These are phyloP conservation scores for Oostethus manadensis DNA, from an alignment of 2,113 vertebrate species.

Conservation along the genomic window DNA sequence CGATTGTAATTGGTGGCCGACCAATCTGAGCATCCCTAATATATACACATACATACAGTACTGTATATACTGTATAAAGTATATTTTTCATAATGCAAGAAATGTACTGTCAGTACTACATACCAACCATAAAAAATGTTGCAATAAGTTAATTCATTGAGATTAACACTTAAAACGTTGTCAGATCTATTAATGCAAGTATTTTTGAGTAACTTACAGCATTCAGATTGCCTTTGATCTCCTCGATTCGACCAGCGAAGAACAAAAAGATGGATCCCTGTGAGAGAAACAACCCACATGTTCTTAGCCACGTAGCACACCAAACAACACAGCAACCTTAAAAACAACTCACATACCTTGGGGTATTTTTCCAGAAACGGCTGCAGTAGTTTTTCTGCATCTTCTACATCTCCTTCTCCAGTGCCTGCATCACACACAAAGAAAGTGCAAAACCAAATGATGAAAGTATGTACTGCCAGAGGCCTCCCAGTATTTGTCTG, in stretches of 20 bases:
- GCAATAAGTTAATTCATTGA: too few species aligned
- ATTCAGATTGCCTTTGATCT: slow-evolving; percentile 93
- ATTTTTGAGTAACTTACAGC: slow-evolving; percentile 70
- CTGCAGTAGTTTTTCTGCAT: slow-evolving; percentile 87
- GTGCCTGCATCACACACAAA: slow-evolving; percentile 75
- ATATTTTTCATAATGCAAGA: too few species aligned
- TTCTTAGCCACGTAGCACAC: not conserved
- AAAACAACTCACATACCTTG: slow-evolving; percentile 64
- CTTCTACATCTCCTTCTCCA: slow-evolving; percentile 87
- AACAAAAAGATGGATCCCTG: slow-evolving; percentile 98
- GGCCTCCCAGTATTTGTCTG: not conserved
- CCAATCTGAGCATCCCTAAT: too few species aligned
- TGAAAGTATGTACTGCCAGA: not conserved
- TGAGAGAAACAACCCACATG: slow-evolving; percentile 33
- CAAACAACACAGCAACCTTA: not conserved
- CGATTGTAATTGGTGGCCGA: too few species aligned
- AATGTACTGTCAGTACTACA: too few species aligned
- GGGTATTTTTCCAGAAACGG: slow-evolving; percentile 91
- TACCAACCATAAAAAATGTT: not conserved
- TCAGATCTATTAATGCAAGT: not conserved
- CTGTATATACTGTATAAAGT: too few species aligned
- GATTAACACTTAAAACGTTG: not conserved
- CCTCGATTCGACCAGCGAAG: slow-evolving; percentile 96
- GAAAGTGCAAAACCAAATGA: not conserved
- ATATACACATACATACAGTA: too few species aligned